Conservation (phyloP, 2,797 vertebrate species). For the Channallabes apus region DNA sequence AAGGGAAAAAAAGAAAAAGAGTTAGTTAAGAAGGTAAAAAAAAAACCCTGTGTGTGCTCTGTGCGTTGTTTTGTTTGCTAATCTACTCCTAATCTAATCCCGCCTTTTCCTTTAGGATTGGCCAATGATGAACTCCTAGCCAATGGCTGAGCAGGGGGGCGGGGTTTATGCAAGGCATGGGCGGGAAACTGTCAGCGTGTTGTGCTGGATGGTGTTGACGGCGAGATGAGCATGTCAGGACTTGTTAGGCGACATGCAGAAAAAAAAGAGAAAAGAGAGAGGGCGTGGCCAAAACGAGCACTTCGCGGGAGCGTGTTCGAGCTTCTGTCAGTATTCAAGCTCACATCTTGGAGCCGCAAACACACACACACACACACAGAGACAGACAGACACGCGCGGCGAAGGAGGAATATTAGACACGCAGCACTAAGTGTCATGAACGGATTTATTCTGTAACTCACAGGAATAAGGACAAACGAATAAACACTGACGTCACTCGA, state of each 20-base stretch:
- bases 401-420: background rate
- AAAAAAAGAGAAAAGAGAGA: background rate
- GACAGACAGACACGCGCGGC: background rate
- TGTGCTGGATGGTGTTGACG: background rate
- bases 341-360: background rate
- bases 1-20: background rate
- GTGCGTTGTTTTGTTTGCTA: conserved; percentile 10
- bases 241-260: conserved; percentile 63
- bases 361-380: background rate
- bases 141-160: background rate
- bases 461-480: conserved; percentile 47
- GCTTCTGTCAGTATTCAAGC: conserved; percentile 17
- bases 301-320: conserved; percentile 56
- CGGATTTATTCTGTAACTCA: conserved; percentile 28
- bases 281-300: conserved; percentile 50
- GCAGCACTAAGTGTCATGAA: conserved; percentile 5
- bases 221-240: conserved; percentile 67
- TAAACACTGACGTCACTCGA: background rate
- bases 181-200: background rate
- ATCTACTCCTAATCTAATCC: background rate
- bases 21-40: no score
- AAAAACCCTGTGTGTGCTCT: background rate
- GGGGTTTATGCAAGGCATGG: background rate
- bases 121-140: background rate
- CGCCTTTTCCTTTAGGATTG: background rate